Base-by-base conservation (phyloP, 2,888 invertebrate genomes). In the Melanostoma mellinum region DNA sequence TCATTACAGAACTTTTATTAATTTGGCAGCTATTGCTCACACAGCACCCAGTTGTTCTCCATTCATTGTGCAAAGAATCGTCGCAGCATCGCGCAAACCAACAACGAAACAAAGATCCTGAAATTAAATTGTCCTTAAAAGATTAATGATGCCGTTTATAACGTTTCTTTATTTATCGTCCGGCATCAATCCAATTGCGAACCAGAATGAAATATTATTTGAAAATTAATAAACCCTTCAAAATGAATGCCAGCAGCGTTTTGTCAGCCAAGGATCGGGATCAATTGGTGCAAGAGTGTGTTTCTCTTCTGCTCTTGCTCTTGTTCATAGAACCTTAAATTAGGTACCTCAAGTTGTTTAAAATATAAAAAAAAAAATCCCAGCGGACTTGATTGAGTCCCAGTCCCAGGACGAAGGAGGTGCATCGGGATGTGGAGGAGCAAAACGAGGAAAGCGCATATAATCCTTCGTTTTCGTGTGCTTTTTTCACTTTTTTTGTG, bases 121-220 rank as follows among this genome's bases (percentile, higher is more conserved):
- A 84, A 84, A 84, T 84, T 84, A 84, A 84, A 84, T 84, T 75
- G 84, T 75, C 84, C 84, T 84, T 79, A 71, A 84, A 75, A 84
- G 74, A 84, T 84, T 79, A 84, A 84, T 84, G 84, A 56, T 71
- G 79, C 58, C 84, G 74, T 79, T 84, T 84, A 71, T 71, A 84
- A 71, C 58, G 61, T 67, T 78, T 81, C 44, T 50, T 68, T 79
- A 84, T 84, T 84, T 79, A 79, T 84, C 60, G 84, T 33, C 48
- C 74, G 6, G 60, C 84, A 84, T 84, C 74, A 73, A 73, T 74
- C 46, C 79, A 44, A 69, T 71, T 44, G 48, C 40, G 46, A 74
- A 63, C 52, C 69, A 58, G 56, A 52, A 84, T 75, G 71, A 75
- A 71, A 67, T 75, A 84, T 79, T 84, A 79, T 79, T 75, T 65